Percentiles rank a stretch among this genome's conserved stretches.
These are phyloP conservation scores for Lepidocolaptes lacrymiger DNA, from an alignment of 2,797 vertebrate species.

Conservation along the genomic window DNA sequence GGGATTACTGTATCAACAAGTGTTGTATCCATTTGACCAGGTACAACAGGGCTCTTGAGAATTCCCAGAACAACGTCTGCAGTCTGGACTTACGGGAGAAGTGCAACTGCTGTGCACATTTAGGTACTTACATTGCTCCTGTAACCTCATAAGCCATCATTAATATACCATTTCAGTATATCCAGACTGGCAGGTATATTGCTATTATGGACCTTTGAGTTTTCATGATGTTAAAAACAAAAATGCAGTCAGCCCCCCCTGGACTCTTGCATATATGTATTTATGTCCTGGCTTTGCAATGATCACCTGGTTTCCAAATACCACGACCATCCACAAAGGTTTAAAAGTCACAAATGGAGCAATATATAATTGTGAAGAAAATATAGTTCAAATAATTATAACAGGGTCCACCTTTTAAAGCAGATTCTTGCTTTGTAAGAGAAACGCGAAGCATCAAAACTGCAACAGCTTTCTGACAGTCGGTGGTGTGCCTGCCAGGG, in stretches of 20 bases:
- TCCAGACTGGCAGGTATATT: neutral
- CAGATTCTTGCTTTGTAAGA: neutral
- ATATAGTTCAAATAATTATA: neutral
- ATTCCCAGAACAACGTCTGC: neutral
- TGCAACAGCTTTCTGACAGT: rapidly evolving
- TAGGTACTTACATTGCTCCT: neutral
- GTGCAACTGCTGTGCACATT: neutral
- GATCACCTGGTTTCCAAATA: neutral
- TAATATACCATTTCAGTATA: rapidly evolving
- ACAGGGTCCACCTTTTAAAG: neutral
- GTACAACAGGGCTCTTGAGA: neutral
- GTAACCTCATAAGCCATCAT: neutral
- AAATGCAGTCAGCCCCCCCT: neutral
- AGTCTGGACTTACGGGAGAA: neutral
- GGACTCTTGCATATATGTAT: rapidly evolving
- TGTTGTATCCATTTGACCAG: neutral
- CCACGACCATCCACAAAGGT: neutral
- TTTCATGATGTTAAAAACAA: neutral
- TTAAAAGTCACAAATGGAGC: neutral
- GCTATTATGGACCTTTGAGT: neutral
- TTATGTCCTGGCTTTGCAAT: neutral
- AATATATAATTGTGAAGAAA: neutral
- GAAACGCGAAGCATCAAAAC: rapidly evolving
- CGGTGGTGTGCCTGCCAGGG: rapidly evolving
- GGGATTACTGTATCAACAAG: neutral